Conservation (phyloP, 2,888 invertebrate species). For the Lagria hirta region DNA sequence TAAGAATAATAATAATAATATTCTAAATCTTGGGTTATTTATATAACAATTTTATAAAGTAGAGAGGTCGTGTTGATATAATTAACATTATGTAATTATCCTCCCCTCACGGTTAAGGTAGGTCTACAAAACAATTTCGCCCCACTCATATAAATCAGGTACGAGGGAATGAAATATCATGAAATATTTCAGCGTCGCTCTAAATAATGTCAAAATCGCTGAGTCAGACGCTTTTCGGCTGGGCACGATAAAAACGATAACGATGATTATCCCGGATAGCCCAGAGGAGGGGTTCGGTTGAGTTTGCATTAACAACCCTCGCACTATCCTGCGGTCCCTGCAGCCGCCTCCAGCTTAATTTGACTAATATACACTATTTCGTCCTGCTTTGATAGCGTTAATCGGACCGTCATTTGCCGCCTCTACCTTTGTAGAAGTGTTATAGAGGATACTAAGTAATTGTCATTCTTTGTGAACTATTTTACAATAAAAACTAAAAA, state of each 20-base stretch:
- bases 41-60: too few species aligned
- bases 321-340: conserved; percentile 32
- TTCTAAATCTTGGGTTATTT: too few species aligned
- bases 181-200: conserved; percentile 7
- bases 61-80: too few species aligned
- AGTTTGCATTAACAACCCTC: conserved; percentile 33
- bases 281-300: conserved; percentile 20
- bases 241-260: conserved; percentile 26
- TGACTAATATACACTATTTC: conserved; percentile 39
- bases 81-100: too few species aligned
- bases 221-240: conserved; percentile 22
- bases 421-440: too few species aligned
- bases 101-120: too few species aligned
- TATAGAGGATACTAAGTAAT: too few species aligned
- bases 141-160: conserved; percentile 15
- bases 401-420: conserved; percentile 23
- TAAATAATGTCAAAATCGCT: conserved; percentile 17
- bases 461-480: too few species aligned
- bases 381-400: conserved; percentile 29
- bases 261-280: conserved; percentile 24
- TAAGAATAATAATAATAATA: too few species aligned
- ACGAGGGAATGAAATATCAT: conserved; percentile 12
- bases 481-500: too few species aligned
- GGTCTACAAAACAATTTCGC: conserved; percentile 14
- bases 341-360: conserved; percentile 38